A percentile compares a stretch with the other conserved stretches of the same genome.
phyloP scores from a whole-genome alignment of 2,113 vertebrate genomes.

The Glaucidium brasilianum region DNA sequence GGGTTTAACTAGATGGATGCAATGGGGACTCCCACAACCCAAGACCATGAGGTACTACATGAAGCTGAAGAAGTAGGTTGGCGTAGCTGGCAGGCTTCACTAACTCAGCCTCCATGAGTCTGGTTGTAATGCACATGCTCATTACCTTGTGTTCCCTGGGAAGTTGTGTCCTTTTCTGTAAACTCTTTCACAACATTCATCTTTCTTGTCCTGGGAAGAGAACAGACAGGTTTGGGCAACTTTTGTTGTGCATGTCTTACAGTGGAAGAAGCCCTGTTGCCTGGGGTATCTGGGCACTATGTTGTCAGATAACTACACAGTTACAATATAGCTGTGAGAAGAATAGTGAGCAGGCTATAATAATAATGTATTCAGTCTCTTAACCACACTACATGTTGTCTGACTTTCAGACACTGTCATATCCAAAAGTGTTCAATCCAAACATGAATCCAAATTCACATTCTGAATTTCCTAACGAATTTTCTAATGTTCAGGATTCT shows the following conservation, averaged over 20 bases:
- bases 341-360: not conserved
- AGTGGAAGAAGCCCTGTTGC: not conserved
- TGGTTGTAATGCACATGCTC: not conserved
- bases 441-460: not conserved
- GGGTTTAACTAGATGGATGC: not conserved
- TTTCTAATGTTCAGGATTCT: not conserved
- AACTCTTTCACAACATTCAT: not conserved
- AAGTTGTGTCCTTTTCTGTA: not conserved
- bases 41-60: not conserved
- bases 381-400: not conserved
- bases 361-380: not conserved
- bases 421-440: not conserved
- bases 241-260: not conserved
- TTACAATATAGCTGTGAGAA: not conserved
- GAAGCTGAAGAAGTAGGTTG: not conserved
- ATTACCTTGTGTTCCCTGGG: not conserved
- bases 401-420: not conserved
- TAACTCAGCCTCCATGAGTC: not conserved
- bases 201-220: not conserved
- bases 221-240: not conserved
- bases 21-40: not conserved
- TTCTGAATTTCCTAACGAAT: not conserved
- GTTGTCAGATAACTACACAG: not conserved
- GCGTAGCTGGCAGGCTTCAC: not conserved
- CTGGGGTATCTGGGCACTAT: not conserved